phyloP scores from a whole-genome alignment of 2,888 invertebrate species.

The Cremastobaeus sp. region DNA sequence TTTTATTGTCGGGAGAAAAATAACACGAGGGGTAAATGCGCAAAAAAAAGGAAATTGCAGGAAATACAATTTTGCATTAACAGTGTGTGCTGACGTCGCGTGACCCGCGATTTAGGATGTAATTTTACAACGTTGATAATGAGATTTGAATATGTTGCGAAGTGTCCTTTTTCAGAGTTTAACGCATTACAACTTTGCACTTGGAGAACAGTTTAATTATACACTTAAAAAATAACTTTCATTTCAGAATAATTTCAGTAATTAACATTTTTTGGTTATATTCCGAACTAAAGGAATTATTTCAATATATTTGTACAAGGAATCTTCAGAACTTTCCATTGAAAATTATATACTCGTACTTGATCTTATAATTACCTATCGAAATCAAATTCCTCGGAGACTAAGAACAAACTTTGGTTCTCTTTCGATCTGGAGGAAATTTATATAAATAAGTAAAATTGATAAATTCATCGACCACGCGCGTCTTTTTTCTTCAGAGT shows the following conservation, averaged over 20 bases:
- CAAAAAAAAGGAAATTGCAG: constrained; percentile 28
- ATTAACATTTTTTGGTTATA: no score
- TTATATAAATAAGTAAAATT: constrained; percentile 52
- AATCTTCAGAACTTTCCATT: no score
- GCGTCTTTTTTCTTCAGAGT: constrained; percentile 9
- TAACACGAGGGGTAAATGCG: constrained; percentile 1
- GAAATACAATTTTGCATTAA: constrained; percentile 39
- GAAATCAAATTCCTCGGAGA: no score
- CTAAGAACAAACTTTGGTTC: no score
- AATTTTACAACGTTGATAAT: constrained; percentile 28
- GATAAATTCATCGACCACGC: constrained; percentile 32
- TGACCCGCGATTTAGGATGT: constrained; percentile 27
- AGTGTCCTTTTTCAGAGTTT: background rate
- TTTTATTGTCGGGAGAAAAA: constrained; percentile 35
- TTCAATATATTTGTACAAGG: no score
- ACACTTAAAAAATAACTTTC: no score
- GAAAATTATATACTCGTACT: no score
- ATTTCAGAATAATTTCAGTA: no score
- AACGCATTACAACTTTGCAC: background rate
- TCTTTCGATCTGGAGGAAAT: constrained; percentile 20
- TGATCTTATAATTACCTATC: no score
- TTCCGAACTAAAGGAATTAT: no score
- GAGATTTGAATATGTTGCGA: constrained; percentile 3
- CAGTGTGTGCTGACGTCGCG: constrained; percentile 13
- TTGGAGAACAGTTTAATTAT: no score